phyloP scores from a whole-genome alignment of 2,113 vertebrate species.

The Hylia prasina region DNA sequence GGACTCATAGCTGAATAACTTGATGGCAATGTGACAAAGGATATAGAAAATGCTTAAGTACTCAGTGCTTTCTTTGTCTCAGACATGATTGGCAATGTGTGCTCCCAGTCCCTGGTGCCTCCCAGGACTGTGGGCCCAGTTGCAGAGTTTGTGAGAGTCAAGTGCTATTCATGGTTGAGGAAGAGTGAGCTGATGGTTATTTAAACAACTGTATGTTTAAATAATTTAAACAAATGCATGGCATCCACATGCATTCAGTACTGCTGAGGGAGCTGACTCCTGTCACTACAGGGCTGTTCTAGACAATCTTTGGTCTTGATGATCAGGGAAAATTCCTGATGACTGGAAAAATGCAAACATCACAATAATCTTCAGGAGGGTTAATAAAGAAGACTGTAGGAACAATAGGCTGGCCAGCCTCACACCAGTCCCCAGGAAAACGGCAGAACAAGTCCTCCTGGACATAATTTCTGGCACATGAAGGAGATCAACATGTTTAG shows the following conservation, averaged over 20 bases:
- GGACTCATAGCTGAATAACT: neutral
- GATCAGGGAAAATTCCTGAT: neutral
- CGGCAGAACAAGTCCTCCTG: neutral
- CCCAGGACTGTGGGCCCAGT: neutral
- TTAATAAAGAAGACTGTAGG: neutral
- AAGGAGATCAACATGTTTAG: neutral
- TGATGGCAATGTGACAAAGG: neutral
- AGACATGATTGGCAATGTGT: neutral
- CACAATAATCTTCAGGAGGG: neutral
- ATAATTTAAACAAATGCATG: neutral
- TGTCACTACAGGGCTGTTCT: neutral
- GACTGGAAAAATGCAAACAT: neutral
- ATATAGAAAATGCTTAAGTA: neutral
- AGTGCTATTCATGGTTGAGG: neutral
- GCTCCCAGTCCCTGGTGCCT: neutral
- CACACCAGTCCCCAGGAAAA: neutral
- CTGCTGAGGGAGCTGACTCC: neutral
- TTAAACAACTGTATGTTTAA: neutral
- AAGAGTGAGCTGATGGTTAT: neutral
- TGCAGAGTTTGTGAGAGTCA: neutral
- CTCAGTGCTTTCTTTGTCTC: neutral
- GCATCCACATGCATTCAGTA: neutral
- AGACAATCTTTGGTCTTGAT: neutral
- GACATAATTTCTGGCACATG: neutral
- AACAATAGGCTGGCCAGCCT: neutral